Evolutionary conservation across 2,113 vertebrate species (phyloP).

Genomic region (Bettongia penicillata): DNA sequence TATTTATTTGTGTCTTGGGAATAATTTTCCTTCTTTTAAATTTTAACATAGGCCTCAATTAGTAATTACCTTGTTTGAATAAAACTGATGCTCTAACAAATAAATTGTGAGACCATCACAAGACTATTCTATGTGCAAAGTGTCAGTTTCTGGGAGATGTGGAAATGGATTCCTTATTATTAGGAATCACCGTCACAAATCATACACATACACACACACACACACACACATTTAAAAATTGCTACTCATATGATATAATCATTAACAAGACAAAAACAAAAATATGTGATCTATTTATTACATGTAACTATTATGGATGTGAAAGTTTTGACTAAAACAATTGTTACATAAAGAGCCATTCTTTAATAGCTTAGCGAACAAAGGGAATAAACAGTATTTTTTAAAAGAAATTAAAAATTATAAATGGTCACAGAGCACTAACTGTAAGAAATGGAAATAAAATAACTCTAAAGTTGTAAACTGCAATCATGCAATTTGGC

Average conservation of each 20-base stretch:
- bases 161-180: background rate
- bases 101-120: background rate
- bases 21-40: background rate
- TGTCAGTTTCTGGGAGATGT: background rate
- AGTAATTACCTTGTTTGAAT: background rate
- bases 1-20: background rate
- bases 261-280: constrained; percentile 21
- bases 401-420: background rate
- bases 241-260: constrained; percentile 5
- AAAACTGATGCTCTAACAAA: constrained; percentile 24
- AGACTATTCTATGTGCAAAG: background rate
- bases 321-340: background rate
- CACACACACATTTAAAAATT: background rate
- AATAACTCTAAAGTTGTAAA: background rate
- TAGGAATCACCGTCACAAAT: background rate
- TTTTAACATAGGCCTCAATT: background rate
- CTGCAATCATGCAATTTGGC: background rate
- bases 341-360: background rate
- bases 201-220: background rate
- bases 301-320: background rate
- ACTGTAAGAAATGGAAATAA: background rate
- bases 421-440: background rate
- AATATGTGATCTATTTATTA: constrained; percentile 1
- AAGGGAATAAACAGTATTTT: background rate
- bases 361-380: background rate